Percentiles rank a stretch among this genome's conserved stretches.
These are phyloP conservation scores for Patagioenas fasciata DNA, from an alignment of 2,113 vertebrate genomes.

Conservation along the genomic window DNA sequence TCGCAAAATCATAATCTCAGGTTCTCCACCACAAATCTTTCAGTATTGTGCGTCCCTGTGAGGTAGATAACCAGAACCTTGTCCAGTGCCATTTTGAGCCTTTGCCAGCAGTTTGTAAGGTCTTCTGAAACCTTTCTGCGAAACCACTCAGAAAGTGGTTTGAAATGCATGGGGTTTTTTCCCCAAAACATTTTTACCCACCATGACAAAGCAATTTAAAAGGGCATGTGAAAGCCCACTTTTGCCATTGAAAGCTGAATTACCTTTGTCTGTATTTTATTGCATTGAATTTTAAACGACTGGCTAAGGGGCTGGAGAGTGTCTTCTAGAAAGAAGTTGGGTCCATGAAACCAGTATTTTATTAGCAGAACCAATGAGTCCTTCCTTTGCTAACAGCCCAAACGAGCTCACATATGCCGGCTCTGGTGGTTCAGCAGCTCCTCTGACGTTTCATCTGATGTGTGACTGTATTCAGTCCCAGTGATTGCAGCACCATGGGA, in stretches of 20 bases:
- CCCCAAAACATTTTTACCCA: not conserved
- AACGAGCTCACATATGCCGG: not conserved
- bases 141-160: not conserved
- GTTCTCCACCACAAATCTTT: not conserved
- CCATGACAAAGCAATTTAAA: not conserved
- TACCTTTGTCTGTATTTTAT: not conserved
- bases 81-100: not conserved
- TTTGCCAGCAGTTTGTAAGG: not conserved
- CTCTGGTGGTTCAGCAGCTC: not conserved
- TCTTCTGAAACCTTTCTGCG: not conserved
- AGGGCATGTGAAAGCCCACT: not conserved
- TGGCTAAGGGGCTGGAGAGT: not conserved
- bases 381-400: not conserved
- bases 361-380: not conserved
- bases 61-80: not conserved
- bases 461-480: not conserved
- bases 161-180: not conserved
- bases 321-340: not conserved
- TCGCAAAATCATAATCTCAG: not conserved
- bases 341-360: not conserved
- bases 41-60: not conserved
- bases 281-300: not conserved
- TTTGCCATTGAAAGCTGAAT: not conserved
- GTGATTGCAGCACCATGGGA: fast-evolving
- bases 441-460: not conserved